Base-by-base conservation (phyloP, 2,797 vertebrate genomes). In the Brachymystax lenok region DNA sequence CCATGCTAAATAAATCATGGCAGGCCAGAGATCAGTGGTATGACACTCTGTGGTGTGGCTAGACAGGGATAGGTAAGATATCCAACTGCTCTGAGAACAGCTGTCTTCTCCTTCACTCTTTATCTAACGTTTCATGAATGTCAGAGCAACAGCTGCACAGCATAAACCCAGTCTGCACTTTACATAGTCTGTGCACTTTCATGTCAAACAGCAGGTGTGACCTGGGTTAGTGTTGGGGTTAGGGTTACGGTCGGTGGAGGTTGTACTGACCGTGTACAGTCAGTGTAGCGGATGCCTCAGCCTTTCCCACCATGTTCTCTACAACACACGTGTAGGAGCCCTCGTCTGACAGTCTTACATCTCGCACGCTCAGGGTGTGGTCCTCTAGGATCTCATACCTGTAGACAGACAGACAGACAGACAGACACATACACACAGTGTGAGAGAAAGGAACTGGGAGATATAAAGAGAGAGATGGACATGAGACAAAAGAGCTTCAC, bases 231-330 rank as follows among this genome's bases (percentile, higher is more conserved):
- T 10, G 40, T 46, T 46, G 40, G 35, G 35, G 35, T 40, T 40
- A 8, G 35, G 35, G 35, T 40, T 30, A 68, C 27, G 17, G 12
- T 21, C 8, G 19, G 4, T 24, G 33, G 33, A n/a, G 19, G 71
- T 71, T 79, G 76, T 67, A 90, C 94, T 92, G 94, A 99, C 98
- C 98, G 92, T 99, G 98, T 63, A 99, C 96, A 59, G 96, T 98
- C 82, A 99, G 92, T 63, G 95, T 95, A 77, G 97, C 98, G 5
- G 97, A 97, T 2, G 97, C 96, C 91, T 99, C 97, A 6, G 98
- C 95, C 90, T 98, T 98, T 76, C 98, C 98, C 79, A 99, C 97
- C 97, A 99, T 99, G 91, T 99, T 99, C 92, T 99, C 98, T 73
- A 97, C 97, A 77, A 99, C 96, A 85, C 98, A 99, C 27, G 97